Conservation (phyloP, 1,140 invertebrate genomes). For the Mycetomoellerius zeteki region DNA sequence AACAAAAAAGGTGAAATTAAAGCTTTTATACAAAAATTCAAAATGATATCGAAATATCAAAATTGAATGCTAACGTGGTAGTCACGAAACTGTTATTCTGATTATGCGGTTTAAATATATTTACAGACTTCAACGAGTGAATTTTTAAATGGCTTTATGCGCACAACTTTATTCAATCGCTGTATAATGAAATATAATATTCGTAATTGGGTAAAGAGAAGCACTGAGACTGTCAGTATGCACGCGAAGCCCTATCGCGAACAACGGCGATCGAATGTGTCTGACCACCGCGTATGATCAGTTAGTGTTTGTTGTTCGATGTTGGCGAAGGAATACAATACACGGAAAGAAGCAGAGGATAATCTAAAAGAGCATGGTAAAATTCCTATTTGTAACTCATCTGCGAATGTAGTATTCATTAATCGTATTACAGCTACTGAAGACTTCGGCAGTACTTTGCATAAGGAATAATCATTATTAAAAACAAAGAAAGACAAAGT, state of each 20-base stretch:
- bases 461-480: background rate
- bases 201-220: constrained; percentile 87
- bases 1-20: background rate
- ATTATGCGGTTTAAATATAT: constrained; percentile 25
- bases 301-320: constrained; percentile 26
- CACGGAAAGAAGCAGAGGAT: background rate
- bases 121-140: constrained; percentile 26
- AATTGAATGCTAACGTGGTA: background rate
- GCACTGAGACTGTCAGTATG: constrained; percentile 84
- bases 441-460: background rate
- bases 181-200: constrained; percentile 83
- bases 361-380: constrained; percentile 66
- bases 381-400: constrained; percentile 13
- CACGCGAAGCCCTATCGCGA: constrained; percentile 82
- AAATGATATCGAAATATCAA: background rate
- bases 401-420: background rate
- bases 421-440: background rate
- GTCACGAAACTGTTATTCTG: constrained; percentile 39
- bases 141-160: constrained; percentile 25
- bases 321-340: background rate
- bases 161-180: constrained; percentile 81
- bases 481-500: background rate
- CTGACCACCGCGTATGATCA: background rate
- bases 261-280: background rate
- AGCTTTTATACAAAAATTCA: background rate